Evolutionary conservation across 2,113 vertebrate genomes (phyloP).

Genomic region (Nipponia nippon): DNA sequence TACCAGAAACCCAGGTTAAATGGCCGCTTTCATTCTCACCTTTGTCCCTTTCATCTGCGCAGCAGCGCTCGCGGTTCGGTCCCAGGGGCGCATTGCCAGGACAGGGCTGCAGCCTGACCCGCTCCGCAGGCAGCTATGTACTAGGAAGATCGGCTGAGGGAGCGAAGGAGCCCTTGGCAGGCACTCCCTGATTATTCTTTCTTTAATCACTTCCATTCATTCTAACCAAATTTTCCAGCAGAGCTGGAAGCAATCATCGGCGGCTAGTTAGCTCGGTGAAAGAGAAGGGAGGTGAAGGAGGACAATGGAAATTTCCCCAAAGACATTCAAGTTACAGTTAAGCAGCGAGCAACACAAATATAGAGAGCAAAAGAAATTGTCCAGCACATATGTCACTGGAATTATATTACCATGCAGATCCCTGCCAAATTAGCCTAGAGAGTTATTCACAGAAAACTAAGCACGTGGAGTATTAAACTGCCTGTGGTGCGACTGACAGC

Average conservation of each 20-base stretch:
- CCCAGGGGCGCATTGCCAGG: not conserved
- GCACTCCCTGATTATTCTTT: not conserved
- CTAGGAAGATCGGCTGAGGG: not conserved
- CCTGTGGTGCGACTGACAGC: not conserved
- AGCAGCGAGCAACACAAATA: not conserved
- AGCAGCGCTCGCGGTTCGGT: accelerated
- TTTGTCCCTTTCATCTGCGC: not conserved
- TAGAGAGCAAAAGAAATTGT: not conserved
- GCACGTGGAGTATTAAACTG: not conserved
- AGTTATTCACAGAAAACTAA: not conserved
- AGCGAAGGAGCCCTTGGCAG: not conserved
- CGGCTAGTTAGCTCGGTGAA: not conserved
- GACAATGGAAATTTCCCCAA: not conserved
- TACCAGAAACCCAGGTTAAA: not conserved
- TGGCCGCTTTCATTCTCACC: not conserved
- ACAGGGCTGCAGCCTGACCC: not conserved
- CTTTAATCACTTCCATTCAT: slow-evolving; percentile 23
- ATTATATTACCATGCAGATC: not conserved
- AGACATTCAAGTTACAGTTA: not conserved
- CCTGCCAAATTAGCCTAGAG: not conserved
- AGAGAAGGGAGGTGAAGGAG: not conserved
- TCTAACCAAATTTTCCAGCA: not conserved
- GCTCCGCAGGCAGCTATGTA: accelerated
- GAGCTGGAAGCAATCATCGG: not conserved
- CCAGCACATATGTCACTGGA: not conserved